phyloP scores from a whole-genome alignment of 2,888 invertebrate genomes.

The Crematogaster levior region DNA sequence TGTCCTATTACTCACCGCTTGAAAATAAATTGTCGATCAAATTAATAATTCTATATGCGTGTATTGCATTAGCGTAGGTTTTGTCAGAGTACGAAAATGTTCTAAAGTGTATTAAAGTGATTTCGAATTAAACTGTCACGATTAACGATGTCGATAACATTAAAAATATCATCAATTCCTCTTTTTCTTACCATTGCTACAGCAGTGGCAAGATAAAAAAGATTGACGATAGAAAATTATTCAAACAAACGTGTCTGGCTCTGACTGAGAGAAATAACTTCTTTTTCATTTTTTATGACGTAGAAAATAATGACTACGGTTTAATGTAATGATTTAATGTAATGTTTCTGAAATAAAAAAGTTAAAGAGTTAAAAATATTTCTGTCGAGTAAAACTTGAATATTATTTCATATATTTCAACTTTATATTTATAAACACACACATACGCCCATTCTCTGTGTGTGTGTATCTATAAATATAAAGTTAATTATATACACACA shows the following conservation, averaged over 20 bases:
- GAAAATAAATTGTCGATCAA: constrained; percentile 40
- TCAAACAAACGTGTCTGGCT: not conserved
- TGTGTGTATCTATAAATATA: not conserved
- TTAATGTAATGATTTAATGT: not conserved
- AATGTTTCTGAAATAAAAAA: not conserved
- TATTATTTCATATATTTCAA: not conserved
- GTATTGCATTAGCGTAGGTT: constrained; percentile 24
- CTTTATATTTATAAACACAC: no score
- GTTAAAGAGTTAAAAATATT: not conserved
- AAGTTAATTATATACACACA: not conserved
- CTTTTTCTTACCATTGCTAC: not conserved
- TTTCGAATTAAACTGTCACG: constrained; percentile 29
- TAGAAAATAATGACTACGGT: not conserved
- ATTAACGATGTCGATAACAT: constrained; percentile 11
- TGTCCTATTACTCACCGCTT: constrained; percentile 11
- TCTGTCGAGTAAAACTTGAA: not conserved
- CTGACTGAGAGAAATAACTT: not conserved
- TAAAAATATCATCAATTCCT: not conserved
- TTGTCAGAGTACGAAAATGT: constrained; percentile 17
- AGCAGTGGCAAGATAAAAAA: not conserved
- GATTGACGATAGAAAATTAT: constrained; percentile 1
- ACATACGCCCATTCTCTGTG: no score
- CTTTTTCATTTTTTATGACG: not conserved
- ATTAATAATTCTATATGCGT: constrained; percentile 54
- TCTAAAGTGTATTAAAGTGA: constrained; percentile 6